Evolutionary conservation across 2,888 invertebrate genomes (phyloP).

Genomic region (Stenolophus ochropezus): DNA sequence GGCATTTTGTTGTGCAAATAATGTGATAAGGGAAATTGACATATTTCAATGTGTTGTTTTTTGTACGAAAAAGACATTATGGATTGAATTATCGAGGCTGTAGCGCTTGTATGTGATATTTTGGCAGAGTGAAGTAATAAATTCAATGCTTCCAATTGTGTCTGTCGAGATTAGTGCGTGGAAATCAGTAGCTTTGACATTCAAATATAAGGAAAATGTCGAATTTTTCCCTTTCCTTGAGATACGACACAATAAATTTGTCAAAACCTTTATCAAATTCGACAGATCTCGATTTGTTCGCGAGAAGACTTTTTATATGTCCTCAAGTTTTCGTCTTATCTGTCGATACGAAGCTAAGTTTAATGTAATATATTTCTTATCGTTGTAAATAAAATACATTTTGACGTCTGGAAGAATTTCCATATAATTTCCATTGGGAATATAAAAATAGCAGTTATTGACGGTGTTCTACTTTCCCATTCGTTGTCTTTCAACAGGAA

Average conservation of each 20-base stretch:
- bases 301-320: slow-evolving; percentile 52
- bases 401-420: slow-evolving; percentile 32
- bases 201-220: slow-evolving; percentile 59
- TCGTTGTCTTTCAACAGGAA: neutral
- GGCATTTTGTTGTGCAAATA: neutral
- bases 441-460: slow-evolving; percentile 17
- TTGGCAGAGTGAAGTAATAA: slow-evolving; percentile 4
- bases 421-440: slow-evolving; percentile 40
- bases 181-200: slow-evolving; percentile 57
- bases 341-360: slow-evolving; percentile 40
- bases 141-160: slow-evolving; percentile 19
- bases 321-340: slow-evolving; percentile 50
- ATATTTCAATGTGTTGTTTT: slow-evolving; percentile 23
- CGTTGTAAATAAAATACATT: slow-evolving; percentile 47
- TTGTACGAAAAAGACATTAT: slow-evolving; percentile 26
- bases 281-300: slow-evolving; percentile 59
- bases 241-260: slow-evolving; percentile 60
- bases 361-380: slow-evolving; percentile 55
- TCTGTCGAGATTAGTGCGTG: slow-evolving; percentile 15
- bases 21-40: slow-evolving; percentile 20
- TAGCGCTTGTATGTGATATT: slow-evolving; percentile 6
- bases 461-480: slow-evolving; percentile 5
- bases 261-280: slow-evolving; percentile 60
- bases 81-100: neutral
- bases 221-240: slow-evolving; percentile 38